Evolutionary conservation across 2,888 invertebrate genomes (phyloP).

Genomic region (Galeopsomyia nigrocyanea): DNA sequence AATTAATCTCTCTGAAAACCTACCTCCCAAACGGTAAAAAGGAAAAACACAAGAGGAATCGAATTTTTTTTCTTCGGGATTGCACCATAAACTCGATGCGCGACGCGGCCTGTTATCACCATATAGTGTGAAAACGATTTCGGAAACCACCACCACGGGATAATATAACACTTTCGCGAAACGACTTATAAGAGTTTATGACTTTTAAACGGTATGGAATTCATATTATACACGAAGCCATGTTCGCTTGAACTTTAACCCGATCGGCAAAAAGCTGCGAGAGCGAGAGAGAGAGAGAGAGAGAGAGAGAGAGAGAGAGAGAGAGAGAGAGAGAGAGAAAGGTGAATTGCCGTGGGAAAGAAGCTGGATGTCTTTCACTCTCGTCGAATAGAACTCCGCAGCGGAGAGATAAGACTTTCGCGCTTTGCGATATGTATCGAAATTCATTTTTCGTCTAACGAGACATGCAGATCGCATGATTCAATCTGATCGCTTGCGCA

Average conservation of each 20-base stretch:
- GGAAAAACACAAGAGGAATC: too few species aligned
- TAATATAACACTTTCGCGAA: background rate
- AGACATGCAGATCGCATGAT: background rate
- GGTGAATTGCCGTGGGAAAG: conserved; percentile 36
- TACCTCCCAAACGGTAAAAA: too few species aligned
- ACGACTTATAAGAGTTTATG: conserved; percentile 28
- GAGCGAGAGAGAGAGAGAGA: too few species aligned
- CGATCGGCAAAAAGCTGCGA: conserved; percentile 11
- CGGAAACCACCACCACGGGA: background rate
- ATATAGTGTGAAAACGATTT: too few species aligned
- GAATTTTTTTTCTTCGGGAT: too few species aligned
- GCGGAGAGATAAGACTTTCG: conserved; percentile 3
- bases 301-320: too few species aligned
- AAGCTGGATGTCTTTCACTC: background rate
- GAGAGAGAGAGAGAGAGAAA: background rate
- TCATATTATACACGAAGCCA: conserved; percentile 6
- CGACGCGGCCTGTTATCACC: too few species aligned
- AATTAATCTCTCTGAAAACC: too few species aligned
- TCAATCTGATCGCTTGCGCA: conserved; percentile 10
- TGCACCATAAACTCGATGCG: too few species aligned
- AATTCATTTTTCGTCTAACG: conserved; percentile 10
- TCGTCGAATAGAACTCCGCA: too few species aligned
- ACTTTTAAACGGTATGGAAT: conserved; percentile 4
- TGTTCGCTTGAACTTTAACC: conserved; percentile 37
- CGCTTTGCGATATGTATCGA: conserved; percentile 28